phyloP scores from a whole-genome alignment of 2,113 vertebrate genomes.

The Empidonax alnorum region DNA sequence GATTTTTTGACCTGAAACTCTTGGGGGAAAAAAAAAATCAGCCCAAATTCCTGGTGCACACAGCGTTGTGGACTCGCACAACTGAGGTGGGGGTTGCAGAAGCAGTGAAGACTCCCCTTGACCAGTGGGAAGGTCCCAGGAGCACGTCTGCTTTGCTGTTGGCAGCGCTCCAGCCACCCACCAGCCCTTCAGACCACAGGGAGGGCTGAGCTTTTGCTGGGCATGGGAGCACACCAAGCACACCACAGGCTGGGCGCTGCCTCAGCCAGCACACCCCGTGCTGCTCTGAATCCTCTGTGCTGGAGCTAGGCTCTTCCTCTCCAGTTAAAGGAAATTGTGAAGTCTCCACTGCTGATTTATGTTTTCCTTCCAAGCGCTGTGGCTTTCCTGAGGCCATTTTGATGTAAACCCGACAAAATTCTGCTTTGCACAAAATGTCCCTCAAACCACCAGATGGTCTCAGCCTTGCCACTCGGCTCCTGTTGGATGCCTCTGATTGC shows the following conservation, averaged over 20 bases:
- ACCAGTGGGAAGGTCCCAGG: neutral
- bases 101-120: neutral
- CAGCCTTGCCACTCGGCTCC: neutral
- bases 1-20: neutral
- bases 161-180: fast-evolving
- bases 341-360: neutral
- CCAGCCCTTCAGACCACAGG: fast-evolving
- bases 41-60: neutral
- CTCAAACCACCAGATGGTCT: too few relatives aligned
- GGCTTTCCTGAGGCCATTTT: neutral
- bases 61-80: fast-evolving
- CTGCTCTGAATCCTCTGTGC: neutral
- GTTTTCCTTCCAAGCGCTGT: neutral
- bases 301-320: neutral
- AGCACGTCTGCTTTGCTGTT: fast-evolving
- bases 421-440: neutral
- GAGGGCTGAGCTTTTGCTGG: neutral
- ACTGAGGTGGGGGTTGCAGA: fast-evolving
- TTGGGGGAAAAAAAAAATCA: neutral
- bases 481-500: neutral
- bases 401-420: neutral
- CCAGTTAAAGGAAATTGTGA: neutral
- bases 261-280: fast-evolving
- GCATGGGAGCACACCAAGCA: neutral
- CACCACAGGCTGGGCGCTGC: fast-evolving